phyloP scores from a whole-genome alignment of 23 tunicate genomes.

The Ascidia mentula region DNA sequence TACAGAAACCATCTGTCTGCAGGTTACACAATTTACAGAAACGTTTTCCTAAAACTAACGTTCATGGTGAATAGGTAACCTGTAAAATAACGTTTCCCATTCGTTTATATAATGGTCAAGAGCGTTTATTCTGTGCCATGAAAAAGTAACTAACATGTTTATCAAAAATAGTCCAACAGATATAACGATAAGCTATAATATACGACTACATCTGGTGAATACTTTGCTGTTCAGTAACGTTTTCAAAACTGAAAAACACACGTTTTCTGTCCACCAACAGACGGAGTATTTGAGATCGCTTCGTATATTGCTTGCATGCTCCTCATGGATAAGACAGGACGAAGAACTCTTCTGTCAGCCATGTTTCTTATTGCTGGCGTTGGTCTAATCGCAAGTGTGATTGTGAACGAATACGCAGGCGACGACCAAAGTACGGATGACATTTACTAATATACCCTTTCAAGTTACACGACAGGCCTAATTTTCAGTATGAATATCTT shows the following conservation, averaged over 20 bases:
- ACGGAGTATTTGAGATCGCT: constrained; percentile 8
- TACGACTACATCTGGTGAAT: no score
- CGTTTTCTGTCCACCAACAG: background rate
- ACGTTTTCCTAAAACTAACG: no score
- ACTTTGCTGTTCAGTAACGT: no score
- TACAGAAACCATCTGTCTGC: background rate
- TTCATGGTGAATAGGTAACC: no score
- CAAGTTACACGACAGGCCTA: background rate
- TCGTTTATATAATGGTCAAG: no score
- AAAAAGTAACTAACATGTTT: no score
- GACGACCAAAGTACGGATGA: background rate
- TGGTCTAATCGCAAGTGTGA: constrained; percentile 8
- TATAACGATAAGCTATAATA: no score
- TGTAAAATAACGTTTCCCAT: no score
- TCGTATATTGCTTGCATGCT: background rate
- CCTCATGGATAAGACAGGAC: background rate
- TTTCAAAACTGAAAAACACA: background rate
- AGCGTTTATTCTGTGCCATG: no score
- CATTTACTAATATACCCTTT: background rate
- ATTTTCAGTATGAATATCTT: no score
- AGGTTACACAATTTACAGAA: no score
- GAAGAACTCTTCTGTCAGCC: constrained; percentile 3
- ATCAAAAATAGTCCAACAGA: no score
- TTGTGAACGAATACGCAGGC: background rate
- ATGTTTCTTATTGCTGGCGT: background rate